phyloP scores from a whole-genome alignment of 2,888 invertebrate genomes.

The Pomacea canaliculata region DNA sequence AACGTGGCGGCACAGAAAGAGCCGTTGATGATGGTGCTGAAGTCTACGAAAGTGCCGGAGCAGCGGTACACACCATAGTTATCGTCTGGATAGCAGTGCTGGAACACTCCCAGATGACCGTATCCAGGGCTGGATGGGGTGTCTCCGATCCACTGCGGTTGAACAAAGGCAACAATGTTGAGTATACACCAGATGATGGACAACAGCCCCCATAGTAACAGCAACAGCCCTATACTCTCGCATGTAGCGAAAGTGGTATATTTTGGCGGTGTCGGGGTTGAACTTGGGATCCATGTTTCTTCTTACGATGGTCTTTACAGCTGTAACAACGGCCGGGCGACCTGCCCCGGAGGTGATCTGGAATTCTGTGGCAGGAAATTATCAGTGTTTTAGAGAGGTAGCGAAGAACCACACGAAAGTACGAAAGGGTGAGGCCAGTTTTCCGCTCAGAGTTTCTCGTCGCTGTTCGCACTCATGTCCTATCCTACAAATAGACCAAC shows the following conservation, averaged over 20 bases:
- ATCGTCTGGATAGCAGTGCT: conserved; percentile 76
- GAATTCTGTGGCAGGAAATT: too few species aligned
- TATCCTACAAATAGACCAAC: conserved; percentile 27
- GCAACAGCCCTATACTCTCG: conserved; percentile 82
- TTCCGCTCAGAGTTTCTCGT: conserved; percentile 20
- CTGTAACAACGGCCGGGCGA: conserved; percentile 7
- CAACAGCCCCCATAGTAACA: conserved; percentile 97
- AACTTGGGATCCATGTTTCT: conserved; percentile 44
- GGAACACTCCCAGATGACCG: conserved; percentile 94
- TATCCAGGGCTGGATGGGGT: conserved; percentile 74
- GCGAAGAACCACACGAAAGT: conserved; percentile 13
- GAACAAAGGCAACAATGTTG: conserved; percentile 92
- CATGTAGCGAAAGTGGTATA: conserved; percentile 67
- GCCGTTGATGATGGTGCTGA: conserved; percentile 83
- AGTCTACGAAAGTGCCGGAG: conserved; percentile 79
- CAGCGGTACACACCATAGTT: conserved; percentile 72
- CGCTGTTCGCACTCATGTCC: conserved; percentile 14
- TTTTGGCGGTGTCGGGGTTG: conserved; percentile 56
- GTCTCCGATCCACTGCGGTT: conserved; percentile 77
- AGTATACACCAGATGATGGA: conserved; percentile 97
- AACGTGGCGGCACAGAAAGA: conserved; percentile 90
- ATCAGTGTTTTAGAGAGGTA: neutral
- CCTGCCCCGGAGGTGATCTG: neutral
- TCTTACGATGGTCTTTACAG: neutral
- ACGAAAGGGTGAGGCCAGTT: conserved; percentile 14